Percentiles rank a stretch among this genome's conserved stretches.
These are phyloP conservation scores for Leptodactylus fuscus DNA, from an alignment of 2,113 vertebrate species.

Conservation along the genomic window DNA sequence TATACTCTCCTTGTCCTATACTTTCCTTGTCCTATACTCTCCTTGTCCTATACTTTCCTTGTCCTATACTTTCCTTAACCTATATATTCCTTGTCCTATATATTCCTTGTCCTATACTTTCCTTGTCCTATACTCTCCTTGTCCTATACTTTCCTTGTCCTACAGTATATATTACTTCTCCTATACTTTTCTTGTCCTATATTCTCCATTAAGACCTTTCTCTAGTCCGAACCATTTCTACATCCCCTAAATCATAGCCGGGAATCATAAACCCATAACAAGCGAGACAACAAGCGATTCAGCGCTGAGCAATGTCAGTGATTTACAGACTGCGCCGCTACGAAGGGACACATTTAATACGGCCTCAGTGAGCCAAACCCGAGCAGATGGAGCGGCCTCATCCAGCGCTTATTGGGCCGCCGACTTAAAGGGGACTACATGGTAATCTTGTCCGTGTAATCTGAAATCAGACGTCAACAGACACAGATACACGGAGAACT, in stretches of 20 bases:
- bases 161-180: too few relatives aligned
- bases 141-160: too few relatives aligned
- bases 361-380: constrained; percentile 25
- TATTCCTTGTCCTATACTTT: too few relatives aligned
- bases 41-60: too few relatives aligned
- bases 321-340: constrained; percentile 10
- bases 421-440: constrained; percentile 28
- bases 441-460: constrained; percentile 45
- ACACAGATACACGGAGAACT: constrained; percentile 37
- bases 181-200: too few relatives aligned
- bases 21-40: too few relatives aligned
- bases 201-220: too few relatives aligned
- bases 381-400: constrained; percentile 38
- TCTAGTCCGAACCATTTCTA: neutral
- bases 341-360: constrained; percentile 40
- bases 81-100: too few relatives aligned
- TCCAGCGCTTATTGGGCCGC: neutral
- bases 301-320: constrained; percentile 38
- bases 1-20: too few relatives aligned
- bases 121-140: too few relatives aligned
- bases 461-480: constrained; percentile 44
- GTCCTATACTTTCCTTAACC: too few relatives aligned
- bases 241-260: neutral
- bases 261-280: constrained; percentile 32
- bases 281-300: constrained; percentile 1